Conservation (phyloP, 2,888 invertebrate species). For the Sabellastarte sp. region DNA sequence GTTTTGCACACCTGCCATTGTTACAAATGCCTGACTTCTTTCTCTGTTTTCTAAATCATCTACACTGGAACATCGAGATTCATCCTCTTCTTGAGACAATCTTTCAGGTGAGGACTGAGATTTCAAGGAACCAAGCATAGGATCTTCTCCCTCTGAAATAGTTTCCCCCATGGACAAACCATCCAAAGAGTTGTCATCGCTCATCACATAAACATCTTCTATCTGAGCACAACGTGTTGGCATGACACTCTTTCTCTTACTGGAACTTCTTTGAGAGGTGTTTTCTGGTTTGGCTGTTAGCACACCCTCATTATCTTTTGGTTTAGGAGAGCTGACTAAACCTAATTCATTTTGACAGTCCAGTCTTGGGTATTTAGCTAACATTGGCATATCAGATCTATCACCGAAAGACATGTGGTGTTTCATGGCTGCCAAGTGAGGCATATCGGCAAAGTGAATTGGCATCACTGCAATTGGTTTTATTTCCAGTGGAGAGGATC, state of each 20-base stretch:
- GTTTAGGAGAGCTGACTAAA: no score
- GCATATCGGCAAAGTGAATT: background rate
- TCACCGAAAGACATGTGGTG: background rate
- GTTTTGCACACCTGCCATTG: background rate
- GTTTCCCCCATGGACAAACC: background rate
- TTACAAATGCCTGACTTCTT: background rate
- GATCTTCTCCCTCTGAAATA: background rate
- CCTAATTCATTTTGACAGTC: background rate
- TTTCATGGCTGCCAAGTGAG: background rate
- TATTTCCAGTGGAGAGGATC: background rate
- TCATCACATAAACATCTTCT: conserved; percentile 35
- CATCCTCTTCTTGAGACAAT: background rate
- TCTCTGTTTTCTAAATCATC: background rate
- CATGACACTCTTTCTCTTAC: conserved; percentile 43
- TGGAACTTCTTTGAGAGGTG: background rate
- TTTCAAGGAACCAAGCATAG: background rate
- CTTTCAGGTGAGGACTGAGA: background rate
- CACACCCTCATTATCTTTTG: background rate
- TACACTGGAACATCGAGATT: no score
- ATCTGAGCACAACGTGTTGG: conserved; percentile 48
- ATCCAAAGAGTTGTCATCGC: conserved; percentile 37
- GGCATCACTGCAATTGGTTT: conserved; percentile 3
- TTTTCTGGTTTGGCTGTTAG: background rate
- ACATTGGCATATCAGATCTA: background rate
- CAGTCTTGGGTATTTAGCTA: background rate